Conservation (phyloP, 1,140 invertebrate genomes). For the Pogonomyrmex barbatus region DNA sequence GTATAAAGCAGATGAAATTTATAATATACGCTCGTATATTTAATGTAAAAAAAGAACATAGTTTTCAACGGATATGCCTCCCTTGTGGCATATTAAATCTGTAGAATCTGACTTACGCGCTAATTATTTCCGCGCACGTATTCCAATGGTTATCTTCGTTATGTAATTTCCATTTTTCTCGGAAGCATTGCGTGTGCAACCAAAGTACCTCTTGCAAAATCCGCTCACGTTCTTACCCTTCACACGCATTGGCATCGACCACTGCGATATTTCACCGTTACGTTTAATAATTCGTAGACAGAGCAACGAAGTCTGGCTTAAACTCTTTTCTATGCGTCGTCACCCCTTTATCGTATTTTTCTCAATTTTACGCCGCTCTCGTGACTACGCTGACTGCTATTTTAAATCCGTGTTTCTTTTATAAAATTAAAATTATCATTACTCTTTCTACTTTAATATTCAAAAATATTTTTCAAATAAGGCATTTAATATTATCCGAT, state of each 20-base stretch:
- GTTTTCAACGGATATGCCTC: neutral
- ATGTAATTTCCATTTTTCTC: neutral
- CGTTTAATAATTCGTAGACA: conserved; percentile 76
- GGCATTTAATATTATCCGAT: neutral
- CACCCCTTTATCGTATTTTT: conserved; percentile 7
- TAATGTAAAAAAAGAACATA: neutral
- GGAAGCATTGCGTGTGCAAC: neutral
- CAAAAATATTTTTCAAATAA: neutral
- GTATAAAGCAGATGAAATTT: neutral
- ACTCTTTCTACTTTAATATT: too few relatives aligned
- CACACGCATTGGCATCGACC: neutral
- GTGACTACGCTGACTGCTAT: neutral
- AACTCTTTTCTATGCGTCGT: neutral
- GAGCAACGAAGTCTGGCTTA: neutral
- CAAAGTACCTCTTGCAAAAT: conserved; percentile 43
- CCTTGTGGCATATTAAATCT: neutral
- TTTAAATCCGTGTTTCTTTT: neutral
- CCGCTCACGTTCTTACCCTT: conserved; percentile 59
- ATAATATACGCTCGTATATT: neutral
- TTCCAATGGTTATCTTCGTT: neutral
- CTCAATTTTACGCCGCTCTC: conserved; percentile 11
- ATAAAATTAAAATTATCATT: neutral
- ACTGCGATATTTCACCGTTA: conserved; percentile 74
- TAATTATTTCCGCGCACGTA: neutral
- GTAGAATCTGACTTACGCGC: neutral